Conservation (phyloP, 2,888 invertebrate species). For the Psylliodes chrysocephalus region DNA sequence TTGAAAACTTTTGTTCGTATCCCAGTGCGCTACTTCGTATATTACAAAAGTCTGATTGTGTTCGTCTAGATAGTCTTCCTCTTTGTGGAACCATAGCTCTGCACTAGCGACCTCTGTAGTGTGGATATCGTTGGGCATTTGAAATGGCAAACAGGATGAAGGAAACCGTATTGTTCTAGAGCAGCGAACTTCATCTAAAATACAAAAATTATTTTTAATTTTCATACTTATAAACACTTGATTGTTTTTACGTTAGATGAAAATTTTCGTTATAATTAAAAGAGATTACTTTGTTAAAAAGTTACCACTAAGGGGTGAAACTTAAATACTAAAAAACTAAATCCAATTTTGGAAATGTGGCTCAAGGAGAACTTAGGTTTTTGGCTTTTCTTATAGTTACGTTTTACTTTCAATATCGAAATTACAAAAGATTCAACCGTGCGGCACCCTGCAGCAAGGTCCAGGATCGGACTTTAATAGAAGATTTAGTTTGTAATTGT, state of each 20-base stretch:
- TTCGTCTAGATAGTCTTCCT: constrained; percentile 71
- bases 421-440: no score
- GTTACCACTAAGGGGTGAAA: no score
- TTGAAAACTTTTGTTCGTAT: constrained; percentile 74
- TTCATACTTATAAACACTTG: neutral
- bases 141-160: constrained; percentile 80
- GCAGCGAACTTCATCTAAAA: constrained; percentile 67
- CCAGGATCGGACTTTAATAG: no score
- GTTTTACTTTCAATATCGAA: no score
- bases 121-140: constrained; percentile 79
- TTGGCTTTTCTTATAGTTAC: no score
- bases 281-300: neutral
- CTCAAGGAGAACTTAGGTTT: no score
- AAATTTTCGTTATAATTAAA: no score
- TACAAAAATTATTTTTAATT: neutral
- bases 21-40: constrained; percentile 79
- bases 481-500: no score
- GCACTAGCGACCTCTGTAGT: constrained; percentile 80
- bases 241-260: no score
- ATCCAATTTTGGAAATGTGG: no score
- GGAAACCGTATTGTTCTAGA: constrained; percentile 67
- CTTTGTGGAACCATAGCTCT: constrained; percentile 85
- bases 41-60: constrained; percentile 81
- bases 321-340: no score
- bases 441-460: no score